Evolutionary conservation across 1,140 invertebrate genomes (phyloP), one percentile per base, ranked within the genome.

Genomic region (Eufriesea mexicana): DNA sequence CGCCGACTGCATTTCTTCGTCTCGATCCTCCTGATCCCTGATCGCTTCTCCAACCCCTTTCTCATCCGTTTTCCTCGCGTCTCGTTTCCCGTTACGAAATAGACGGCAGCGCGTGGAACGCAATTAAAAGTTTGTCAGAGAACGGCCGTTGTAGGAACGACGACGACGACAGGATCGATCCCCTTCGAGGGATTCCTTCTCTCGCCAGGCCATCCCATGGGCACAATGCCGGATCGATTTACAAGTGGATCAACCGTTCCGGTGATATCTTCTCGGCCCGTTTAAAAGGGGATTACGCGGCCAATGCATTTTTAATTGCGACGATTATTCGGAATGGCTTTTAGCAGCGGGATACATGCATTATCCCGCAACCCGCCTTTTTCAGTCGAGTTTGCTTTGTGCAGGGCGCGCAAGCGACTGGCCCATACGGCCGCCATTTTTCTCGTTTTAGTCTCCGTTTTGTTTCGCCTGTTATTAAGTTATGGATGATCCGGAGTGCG

Each of bases 81-180:
- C 49, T 20, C 47, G n/a, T 74, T 51, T 23, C 66, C 54, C 47
- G 45, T 59, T 66, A 67, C 86, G 83, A 88, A 81, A 79, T 71
- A 73, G 79, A 86, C 75, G 83, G 66, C 75, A 77, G 78, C 86
- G 83, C 84, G 86, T 85, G 88, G 86, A 90, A 86, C 89, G 90
- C 90, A 91, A 91, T 91, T 91, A 91, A 91, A 91, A 91, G 88
- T 91, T 91, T 91, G 88, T 85, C 87, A 90, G 89, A 84, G 85
- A 85, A 70, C 73, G 81, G 28, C 81, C 79, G 35, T n/a, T 57
- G 59, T 14, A 28, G 28, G 14, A 2, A 35, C 57, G 70, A 74
- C 75, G 67, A 76, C 64, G 76, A 71, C 66, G 84, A 86, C 79
- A 86, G 82, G 66, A 87, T 86, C 82, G 75, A 84, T 79, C 28